Base-by-base conservation (phyloP, 2,888 invertebrate genomes). In the Heliconius cydno region DNA sequence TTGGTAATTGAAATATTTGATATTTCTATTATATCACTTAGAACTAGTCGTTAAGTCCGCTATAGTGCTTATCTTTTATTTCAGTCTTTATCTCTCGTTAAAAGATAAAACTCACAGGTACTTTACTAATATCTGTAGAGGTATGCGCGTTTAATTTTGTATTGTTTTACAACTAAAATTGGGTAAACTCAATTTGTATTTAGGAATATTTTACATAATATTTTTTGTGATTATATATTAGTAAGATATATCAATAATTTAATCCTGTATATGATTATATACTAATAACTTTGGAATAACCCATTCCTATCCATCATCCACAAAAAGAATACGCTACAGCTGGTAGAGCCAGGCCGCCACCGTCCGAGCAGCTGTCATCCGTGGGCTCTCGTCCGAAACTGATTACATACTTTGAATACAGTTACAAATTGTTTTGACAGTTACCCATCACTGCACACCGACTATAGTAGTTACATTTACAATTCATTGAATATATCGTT, bases 361-460 rank as follows among this genome's bases (percentile, higher is more conserved):
- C 12, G 57, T 46, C 52, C 46, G 71, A 71, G 28, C 46, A 71
- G 12, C 22, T 71, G 71, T 71, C 73, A 13, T 9, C 72, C 5
- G 73, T 57, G 28, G 22, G 46, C 63, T 63, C 46, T 65, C 72
- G 25, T 46, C 78, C 77, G 72, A 52, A 73, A 72, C 78, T 46
- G 30, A 65, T 71, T 22, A 57, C 12, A 15, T 28, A 70, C 70
- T 19, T 46, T 25, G 34, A 65, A 34, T 72, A 78, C 78, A 65
- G 77, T 77, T 77, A 77, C 72, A 65, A 72, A 72, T 67, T 73
- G 73, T 73, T 73, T 73, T 73, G 78, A 73, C 67, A 73, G 57
- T 34, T 22, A 73, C 38, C 3, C n/a, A 28, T 28, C 25, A 65
- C 25, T 57, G 75, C 63, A 12, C 57, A 57, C 34, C n/a, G 72